Conservation (phyloP, 2,113 vertebrate species). For the Elaphurus davidianus region DNA sequence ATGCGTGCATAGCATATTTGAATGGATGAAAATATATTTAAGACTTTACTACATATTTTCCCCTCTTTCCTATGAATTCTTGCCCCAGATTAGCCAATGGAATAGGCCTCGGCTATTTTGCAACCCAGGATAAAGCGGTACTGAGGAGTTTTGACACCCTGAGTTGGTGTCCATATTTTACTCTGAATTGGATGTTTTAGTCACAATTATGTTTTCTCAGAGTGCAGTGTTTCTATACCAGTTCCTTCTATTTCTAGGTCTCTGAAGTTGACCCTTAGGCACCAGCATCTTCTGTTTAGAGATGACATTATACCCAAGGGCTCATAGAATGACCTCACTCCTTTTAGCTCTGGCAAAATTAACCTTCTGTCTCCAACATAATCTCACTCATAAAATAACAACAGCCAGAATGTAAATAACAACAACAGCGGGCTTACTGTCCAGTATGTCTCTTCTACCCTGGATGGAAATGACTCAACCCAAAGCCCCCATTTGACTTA, state of each 20-base stretch:
- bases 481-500: not conserved
- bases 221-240: not conserved
- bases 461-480: not conserved
- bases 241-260: not conserved
- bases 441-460: not conserved
- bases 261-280: not conserved
- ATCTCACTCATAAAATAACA: not conserved
- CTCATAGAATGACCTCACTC: not conserved
- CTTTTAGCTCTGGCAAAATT: not conserved
- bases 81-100: not conserved
- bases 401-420: not conserved
- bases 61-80: not conserved
- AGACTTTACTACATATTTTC: not conserved
- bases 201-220: not conserved
- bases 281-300: not conserved
- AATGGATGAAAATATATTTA: not conserved
- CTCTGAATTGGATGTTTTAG: not conserved
- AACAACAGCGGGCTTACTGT: not conserved
- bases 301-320: not conserved
- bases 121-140: not conserved
- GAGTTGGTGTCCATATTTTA: not conserved
- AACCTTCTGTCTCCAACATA: not conserved
- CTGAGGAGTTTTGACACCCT: not conserved
- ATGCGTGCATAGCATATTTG: not conserved
- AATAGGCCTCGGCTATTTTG: not conserved